Evolutionary conservation across 2,888 invertebrate genomes (phyloP).

Genomic region (Amphipyra berbera): DNA sequence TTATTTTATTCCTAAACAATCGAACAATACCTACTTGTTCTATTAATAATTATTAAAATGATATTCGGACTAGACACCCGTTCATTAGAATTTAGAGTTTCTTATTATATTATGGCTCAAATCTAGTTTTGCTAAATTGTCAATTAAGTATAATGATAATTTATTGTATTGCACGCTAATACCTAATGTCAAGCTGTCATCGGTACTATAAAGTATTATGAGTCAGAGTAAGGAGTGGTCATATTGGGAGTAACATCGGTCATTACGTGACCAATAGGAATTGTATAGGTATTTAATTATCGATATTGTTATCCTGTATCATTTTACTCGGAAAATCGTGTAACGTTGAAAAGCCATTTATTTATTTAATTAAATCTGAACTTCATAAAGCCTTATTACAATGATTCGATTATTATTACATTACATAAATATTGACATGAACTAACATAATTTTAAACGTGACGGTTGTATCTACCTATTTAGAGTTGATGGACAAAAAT

Average conservation of each 20-base stretch:
- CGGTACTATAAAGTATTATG: slow-evolving; percentile 51
- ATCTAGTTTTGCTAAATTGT: slow-evolving; percentile 48
- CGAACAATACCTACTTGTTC: too few species aligned
- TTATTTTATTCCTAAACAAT: too few species aligned
- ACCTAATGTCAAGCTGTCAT: slow-evolving; percentile 51
- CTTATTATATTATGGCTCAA: slow-evolving; percentile 15
- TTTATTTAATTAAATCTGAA: too few species aligned
- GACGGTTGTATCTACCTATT: too few species aligned
- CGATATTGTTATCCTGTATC: slow-evolving; percentile 33
- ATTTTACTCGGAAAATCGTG: slow-evolving; percentile 27
- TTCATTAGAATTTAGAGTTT: slow-evolving; percentile 8
- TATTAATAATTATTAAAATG: too few species aligned
- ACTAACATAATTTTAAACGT: too few species aligned
- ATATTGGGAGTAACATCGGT: slow-evolving; percentile 42
- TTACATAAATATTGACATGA: too few species aligned
- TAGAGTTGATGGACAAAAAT: too few species aligned
- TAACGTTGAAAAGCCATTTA: slow-evolving; percentile 2
- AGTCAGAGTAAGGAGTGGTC: slow-evolving; percentile 57
- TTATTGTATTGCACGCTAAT: slow-evolving; percentile 49
- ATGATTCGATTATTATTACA: too few species aligned
- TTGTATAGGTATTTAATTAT: slow-evolving; percentile 59
- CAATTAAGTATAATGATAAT: slow-evolving; percentile 56
- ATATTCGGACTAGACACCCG: neutral
- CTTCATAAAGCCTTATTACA: too few species aligned
- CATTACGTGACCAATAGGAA: slow-evolving; percentile 50